These are phyloP conservation scores for Malacosoma neustria DNA, from an alignment of 2,888 invertebrate species.

Conservation along the genomic window DNA sequence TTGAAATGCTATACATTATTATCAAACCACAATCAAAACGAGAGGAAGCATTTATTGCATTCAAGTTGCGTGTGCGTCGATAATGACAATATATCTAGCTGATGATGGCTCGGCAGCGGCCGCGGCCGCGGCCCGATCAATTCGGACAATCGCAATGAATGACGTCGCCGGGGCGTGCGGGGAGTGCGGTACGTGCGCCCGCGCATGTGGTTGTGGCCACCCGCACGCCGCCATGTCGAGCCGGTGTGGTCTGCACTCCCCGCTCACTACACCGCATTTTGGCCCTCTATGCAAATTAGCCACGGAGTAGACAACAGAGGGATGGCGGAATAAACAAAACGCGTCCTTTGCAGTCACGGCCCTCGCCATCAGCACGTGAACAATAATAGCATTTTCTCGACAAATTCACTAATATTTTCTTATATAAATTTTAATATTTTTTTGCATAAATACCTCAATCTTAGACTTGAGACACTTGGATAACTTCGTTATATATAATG, in stretches of 20 bases:
- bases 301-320: constrained; percentile 72
- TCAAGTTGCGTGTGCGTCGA: constrained; percentile 54
- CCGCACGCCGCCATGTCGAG: constrained; percentile 69
- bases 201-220: constrained; percentile 72
- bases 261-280: constrained; percentile 27
- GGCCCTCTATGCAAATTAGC: constrained; percentile 73
- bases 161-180: constrained; percentile 47
- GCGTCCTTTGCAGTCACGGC: constrained; percentile 52
- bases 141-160: constrained; percentile 70
- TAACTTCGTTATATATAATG: too few relatives aligned
- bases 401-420: too few relatives aligned
- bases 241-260: constrained; percentile 69
- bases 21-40: constrained; percentile 23
- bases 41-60: constrained; percentile 51
- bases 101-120: constrained; percentile 47
- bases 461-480: too few relatives aligned
- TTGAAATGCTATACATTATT: too few relatives aligned
- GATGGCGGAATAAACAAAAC: constrained; percentile 73
- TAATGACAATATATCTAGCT: constrained; percentile 70
- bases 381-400: not conserved
- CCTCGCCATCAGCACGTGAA: constrained; percentile 13
- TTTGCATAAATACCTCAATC: too few relatives aligned
- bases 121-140: constrained; percentile 38
- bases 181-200: constrained; percentile 50
- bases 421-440: too few relatives aligned